Percentiles rank a stretch among this genome's conserved stretches.
These are phyloP conservation scores for Ptiloglossa arizonensis DNA, from an alignment of 1,140 invertebrate genomes.

Conservation along the genomic window DNA sequence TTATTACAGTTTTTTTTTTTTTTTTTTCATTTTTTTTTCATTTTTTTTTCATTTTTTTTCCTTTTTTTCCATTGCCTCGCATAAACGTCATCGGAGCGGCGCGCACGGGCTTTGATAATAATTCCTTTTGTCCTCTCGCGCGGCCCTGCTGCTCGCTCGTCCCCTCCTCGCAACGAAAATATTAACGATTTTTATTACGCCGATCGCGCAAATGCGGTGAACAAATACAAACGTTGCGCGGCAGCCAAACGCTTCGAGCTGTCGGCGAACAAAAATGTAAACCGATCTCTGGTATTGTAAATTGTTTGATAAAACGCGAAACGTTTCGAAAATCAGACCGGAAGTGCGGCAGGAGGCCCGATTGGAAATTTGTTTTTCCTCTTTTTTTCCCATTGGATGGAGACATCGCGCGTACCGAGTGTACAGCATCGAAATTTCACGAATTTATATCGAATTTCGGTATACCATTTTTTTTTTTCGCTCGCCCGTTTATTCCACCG, in stretches of 20 bases:
- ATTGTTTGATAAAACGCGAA: conserved; percentile 2
- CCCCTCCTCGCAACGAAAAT: conserved; percentile 11
- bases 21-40: no score
- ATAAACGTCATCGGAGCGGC: neutral
- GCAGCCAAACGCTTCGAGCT: no score
- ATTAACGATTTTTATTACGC: conserved; percentile 33
- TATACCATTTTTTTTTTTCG: neutral
- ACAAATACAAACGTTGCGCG: neutral
- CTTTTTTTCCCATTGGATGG: neutral
- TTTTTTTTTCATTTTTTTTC: no score
- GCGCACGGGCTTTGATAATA: neutral
- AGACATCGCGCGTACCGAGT: no score
- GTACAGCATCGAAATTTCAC: no score
- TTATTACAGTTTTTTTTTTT: neutral
- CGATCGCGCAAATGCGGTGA: neutral
- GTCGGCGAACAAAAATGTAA: conserved; percentile 9
- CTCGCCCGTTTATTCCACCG: neutral
- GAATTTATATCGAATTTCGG: no score
- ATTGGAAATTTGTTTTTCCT: conserved; percentile 7
- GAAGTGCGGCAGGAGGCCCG: neutral
- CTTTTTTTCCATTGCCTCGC: neutral
- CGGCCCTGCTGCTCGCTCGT: no score
- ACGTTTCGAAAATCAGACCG: conserved; percentile 14
- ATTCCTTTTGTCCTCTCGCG: conserved; percentile 17
- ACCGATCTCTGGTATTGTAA: conserved; percentile 14